Conservation (phyloP, 2,797 vertebrate species). For the Anniella stebbinsi region DNA sequence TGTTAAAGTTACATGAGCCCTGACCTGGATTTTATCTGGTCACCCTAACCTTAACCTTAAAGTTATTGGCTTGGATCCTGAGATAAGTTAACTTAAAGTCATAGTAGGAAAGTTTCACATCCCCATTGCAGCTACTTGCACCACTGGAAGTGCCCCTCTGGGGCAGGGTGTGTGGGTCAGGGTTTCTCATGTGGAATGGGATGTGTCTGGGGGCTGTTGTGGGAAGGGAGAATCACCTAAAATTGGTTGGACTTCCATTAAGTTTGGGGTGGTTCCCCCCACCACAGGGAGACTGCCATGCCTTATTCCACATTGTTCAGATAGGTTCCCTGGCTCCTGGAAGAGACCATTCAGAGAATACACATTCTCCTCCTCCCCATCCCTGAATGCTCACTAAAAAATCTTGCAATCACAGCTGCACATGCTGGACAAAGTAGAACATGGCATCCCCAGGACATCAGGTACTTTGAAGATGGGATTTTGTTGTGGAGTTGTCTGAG, state of each 20-base stretch:
- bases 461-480: neutral
- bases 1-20: too few species aligned
- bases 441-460: too few species aligned
- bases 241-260: neutral
- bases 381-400: neutral
- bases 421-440: neutral
- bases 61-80: neutral
- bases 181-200: neutral
- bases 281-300: neutral
- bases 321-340: too few species aligned
- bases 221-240: neutral
- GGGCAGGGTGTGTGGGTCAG: too few species aligned
- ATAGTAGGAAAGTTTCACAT: neutral
- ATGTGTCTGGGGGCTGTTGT: too few species aligned
- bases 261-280: neutral
- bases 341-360: neutral
- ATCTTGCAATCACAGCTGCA: neutral
- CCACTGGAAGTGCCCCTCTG: neutral
- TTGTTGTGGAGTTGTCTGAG: neutral
- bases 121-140: neutral
- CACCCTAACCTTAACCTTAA: too few species aligned
- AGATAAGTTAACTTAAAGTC: neutral
- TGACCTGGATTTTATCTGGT: too few species aligned
- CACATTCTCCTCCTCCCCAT: too few species aligned
- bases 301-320: neutral